Base-by-base conservation (phyloP, 2,797 vertebrate genomes). In the Jordanella pulchra region DNA sequence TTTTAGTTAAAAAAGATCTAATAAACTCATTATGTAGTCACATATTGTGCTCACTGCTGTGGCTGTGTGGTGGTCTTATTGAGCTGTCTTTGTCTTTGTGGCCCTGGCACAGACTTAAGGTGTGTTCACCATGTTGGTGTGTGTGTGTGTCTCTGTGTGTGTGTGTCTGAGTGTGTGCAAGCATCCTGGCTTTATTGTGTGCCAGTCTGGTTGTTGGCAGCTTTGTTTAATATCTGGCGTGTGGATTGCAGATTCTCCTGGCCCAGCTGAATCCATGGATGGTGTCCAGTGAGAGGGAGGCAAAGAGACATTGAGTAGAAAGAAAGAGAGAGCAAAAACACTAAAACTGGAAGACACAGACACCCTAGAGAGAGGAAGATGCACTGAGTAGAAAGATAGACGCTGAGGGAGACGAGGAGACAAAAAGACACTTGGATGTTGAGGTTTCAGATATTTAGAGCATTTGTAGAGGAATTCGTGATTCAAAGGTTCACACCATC, bases 171-270 rank as follows among this genome's bases (percentile, higher is more conserved):
- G 73, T 81, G 82, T 84, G 75, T 88, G 55, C 55, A 74, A 81
- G 88, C 81, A 76, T 89, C 82, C 80, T 65, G 69, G 81, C 86
- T 25, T 80, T 78, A 90, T 88, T 91, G 87, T 90, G 84, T 35
- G 67, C 84, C 87, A 86, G 84, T 88, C 83, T 76, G 89, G 86
- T 78, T 90, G 84, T 86, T 93, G 92, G 90, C 90, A 92, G 78
- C 2, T 25, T 76, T 5, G 84, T 86, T 90, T 88, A 91, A 92
- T 87, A 90, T 85, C 91, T 94, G 92, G 92, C 92, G 92, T 90
- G 88, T 91, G 91, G 91, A 92, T 91, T 90, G 90, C 89, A 93
- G 92, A 87, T 83, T 87, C 79, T 83, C 79, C 87, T 82, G 78
- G 86, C 88, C 81, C 80, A 86, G 91, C 87, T 89, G 83, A 92